phyloP scores from a whole-genome alignment of 2,888 invertebrate genomes.

The Cenopis cana region DNA sequence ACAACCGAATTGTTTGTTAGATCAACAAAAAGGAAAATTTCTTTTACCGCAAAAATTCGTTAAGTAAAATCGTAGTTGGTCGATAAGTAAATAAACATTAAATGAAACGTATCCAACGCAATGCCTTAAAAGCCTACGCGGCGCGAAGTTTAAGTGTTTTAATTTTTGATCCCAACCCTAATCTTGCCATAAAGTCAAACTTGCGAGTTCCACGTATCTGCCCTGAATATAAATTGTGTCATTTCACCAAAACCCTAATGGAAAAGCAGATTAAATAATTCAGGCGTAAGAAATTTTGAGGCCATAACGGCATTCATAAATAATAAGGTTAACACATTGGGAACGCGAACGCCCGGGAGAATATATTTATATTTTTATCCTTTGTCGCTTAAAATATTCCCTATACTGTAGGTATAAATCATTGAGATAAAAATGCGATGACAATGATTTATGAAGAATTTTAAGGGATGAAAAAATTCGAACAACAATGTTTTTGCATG shows the following conservation, averaged over 20 bases:
- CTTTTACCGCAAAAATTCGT: not conserved
- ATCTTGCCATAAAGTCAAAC: constrained; percentile 76
- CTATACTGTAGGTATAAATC: constrained; percentile 70
- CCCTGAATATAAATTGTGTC: constrained; percentile 81
- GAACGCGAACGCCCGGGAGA: constrained; percentile 52
- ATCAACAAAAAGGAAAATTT: not conserved
- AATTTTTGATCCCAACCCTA: constrained; percentile 75
- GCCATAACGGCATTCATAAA: constrained; percentile 80
- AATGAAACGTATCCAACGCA: constrained; percentile 21
- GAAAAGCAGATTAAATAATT: constrained; percentile 84
- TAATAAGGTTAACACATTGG: constrained; percentile 76
- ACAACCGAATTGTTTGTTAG: too few species aligned
- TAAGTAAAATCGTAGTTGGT: not conserved
- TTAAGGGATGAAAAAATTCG: constrained; percentile 50
- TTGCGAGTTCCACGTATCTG: constrained; percentile 65
- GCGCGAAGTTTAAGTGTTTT: constrained; percentile 55
- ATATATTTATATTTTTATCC: constrained; percentile 48
- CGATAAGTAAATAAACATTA: constrained; percentile 2
- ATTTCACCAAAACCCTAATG: constrained; percentile 81
- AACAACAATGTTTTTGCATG: constrained; percentile 12
- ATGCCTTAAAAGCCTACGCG: constrained; percentile 33
- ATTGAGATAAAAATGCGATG: constrained; percentile 68
- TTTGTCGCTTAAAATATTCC: constrained; percentile 65
- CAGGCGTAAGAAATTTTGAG: constrained; percentile 80
- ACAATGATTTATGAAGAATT: constrained; percentile 66